These are phyloP conservation scores for honey bee (Apis mellifera) DNA, from an alignment of 1,140 invertebrate species.

Conservation along the genomic window DNA sequence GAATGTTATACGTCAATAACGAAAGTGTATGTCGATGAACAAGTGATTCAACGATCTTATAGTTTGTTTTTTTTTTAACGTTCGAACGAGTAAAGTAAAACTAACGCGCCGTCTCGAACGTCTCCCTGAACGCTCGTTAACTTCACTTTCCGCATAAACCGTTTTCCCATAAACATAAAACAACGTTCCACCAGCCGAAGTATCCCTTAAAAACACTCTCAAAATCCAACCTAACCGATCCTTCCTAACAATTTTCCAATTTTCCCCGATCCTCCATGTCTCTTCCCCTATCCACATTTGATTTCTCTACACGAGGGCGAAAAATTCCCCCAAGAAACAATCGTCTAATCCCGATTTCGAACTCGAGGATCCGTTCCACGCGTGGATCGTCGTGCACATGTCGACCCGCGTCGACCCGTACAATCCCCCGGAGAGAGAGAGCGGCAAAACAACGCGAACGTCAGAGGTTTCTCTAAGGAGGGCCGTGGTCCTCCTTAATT, in stretches of 20 bases:
- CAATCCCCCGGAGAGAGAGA: too few relatives aligned
- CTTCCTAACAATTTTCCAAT: neutral
- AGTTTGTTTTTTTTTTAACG: neutral
- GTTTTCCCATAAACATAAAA: neutral
- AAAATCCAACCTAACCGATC: neutral
- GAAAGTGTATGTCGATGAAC: too few relatives aligned
- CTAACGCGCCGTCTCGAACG: neutral
- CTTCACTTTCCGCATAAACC: neutral
- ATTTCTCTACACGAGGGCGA: neutral
- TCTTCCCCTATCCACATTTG: neutral
- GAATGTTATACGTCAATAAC: too few relatives aligned
- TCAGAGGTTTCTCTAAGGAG: neutral
- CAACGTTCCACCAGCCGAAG: neutral
- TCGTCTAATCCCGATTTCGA: neutral
- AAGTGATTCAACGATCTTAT: neutral
- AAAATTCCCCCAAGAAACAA: slow-evolving; percentile 9
- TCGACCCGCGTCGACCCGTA: neutral
- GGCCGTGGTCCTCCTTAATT: slow-evolving; percentile 61
- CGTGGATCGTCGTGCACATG: slow-evolving; percentile 33
- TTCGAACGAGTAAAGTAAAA: neutral
- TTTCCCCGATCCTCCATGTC: neutral
- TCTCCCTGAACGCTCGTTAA: neutral
- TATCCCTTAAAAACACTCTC: neutral
- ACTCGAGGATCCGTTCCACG: neutral
- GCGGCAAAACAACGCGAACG: slow-evolving; percentile 39